phyloP scores from a whole-genome alignment of 2,113 vertebrate genomes.

The Crotophaga sulcirostris region DNA sequence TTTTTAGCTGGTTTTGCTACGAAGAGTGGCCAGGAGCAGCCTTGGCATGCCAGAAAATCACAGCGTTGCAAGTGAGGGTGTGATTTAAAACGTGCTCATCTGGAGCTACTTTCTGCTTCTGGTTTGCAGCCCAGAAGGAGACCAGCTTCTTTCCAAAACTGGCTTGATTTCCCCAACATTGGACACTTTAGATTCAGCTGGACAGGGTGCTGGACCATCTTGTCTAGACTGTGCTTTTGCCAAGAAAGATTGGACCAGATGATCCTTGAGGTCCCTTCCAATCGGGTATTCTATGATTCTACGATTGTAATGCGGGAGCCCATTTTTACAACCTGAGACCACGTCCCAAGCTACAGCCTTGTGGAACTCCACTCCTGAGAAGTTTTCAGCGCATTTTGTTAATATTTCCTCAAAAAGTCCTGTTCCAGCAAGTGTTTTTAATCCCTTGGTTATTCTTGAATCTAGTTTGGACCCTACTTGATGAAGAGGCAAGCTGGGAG shows the following conservation, averaged over 20 bases:
- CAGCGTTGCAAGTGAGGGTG: background rate
- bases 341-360: background rate
- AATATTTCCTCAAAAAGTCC: background rate
- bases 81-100: background rate
- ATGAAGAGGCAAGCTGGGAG: background rate
- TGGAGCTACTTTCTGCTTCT: slow-evolving; percentile 5
- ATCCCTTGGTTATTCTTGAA: background rate
- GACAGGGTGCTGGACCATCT: no score
- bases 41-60: background rate
- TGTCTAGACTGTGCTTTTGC: no score
- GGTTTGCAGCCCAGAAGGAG: background rate
- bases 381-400: background rate
- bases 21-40: background rate
- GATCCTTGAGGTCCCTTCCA: no score
- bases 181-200: no score
- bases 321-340: background rate
- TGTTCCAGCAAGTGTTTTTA: background rate
- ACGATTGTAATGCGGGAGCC: background rate
- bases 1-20: background rate
- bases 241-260: no score
- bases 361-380: background rate
- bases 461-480: background rate
- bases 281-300: no score
- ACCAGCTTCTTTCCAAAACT: background rate
- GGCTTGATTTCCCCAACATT: no score